A percentile compares a stretch with the other conserved stretches of the same genome.
Conservation (phyloP, 2,797 vertebrate species). For the Halcyon smyrnensis region DNA sequence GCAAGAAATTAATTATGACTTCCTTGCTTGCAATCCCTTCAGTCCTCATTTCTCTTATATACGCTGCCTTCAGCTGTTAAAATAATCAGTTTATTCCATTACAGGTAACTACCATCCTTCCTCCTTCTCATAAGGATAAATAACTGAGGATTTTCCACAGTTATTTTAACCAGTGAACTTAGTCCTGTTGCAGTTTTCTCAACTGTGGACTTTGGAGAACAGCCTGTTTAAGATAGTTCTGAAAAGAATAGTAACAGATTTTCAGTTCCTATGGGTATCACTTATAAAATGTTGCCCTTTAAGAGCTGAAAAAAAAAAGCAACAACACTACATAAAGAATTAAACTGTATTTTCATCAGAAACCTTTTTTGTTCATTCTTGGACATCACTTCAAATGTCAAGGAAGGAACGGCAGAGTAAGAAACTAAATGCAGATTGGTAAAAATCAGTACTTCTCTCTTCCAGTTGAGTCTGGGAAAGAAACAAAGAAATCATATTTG, state of each 20-base stretch:
- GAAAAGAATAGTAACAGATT: not conserved
- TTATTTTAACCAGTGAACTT: not conserved
- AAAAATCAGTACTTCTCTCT: not conserved
- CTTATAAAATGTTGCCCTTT: not conserved
- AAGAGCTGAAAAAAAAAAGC: not conserved
- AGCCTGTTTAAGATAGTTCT: not conserved
- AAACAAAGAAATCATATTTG: not conserved
- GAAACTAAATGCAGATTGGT: not conserved
- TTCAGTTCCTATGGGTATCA: not conserved
- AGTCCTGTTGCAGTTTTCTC: not conserved
- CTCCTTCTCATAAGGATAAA: not conserved
- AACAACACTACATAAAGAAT: not conserved
- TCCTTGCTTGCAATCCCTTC: not conserved
- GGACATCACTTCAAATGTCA: not conserved
- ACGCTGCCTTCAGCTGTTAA: not conserved
- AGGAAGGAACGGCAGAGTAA: not conserved
- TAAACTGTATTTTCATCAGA: not conserved
- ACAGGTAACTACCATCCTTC: not conserved
- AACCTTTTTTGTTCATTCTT: not conserved
- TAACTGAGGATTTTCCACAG: not conserved
- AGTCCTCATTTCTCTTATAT: not conserved
- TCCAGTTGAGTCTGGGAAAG: not conserved
- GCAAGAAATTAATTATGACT: not conserved
- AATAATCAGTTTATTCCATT: not conserved
- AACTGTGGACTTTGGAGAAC: not conserved